Base-by-base conservation (phyloP, 2,797 vertebrate species). In the Oreortyx pictus region DNA sequence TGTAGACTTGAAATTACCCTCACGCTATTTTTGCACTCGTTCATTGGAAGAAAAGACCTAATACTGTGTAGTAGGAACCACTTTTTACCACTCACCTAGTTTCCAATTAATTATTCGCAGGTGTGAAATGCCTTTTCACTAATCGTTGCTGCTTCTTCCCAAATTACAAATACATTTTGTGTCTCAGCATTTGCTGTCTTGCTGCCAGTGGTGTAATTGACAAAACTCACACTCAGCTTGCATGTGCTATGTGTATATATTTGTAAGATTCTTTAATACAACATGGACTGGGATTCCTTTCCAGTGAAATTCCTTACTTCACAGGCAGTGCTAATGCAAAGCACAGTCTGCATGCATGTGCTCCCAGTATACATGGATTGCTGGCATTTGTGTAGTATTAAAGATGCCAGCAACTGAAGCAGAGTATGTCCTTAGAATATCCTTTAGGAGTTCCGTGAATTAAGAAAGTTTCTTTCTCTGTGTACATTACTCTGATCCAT, bases 191-290 rank as follows among this genome's bases (percentile, higher is more conserved):
- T 76, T 82, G 25, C 49, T 52, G 2, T 39, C 29, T 24, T 75
- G 49, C 29, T 75, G 41, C 52, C 5, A 3, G 10, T 29, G 13
- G 25, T 54, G 5, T 35, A 68, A 76, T 4, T 82, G 47, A 16
- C 31, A 33, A 17, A 49, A 65, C 7, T 67, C 27, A 35, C 25
- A 14, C 25, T 9, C 20, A 67, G 18, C 5, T 73, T 68, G n/a
- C 9, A 4, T 7, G 1, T 33, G 25, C 23, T 18, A 3, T 6
- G 5, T 64, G 25, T 54, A 25, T 3, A 2, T 35, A 22, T 9
- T 35, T 50, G 35, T 20, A 39, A 60, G 18, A 12, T 57, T 78
- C 41, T 74, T 50, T 56, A 64, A 59, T 62, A 49, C 46, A 46
- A 12, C 10, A 11, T 11, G 29, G 43, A 23, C 22, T 7, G 13